Percentiles rank a stretch among this genome's conserved stretches.
These are phyloP conservation scores for Caloenas nicobarica DNA, from an alignment of 2,113 vertebrate species.

Conservation along the genomic window DNA sequence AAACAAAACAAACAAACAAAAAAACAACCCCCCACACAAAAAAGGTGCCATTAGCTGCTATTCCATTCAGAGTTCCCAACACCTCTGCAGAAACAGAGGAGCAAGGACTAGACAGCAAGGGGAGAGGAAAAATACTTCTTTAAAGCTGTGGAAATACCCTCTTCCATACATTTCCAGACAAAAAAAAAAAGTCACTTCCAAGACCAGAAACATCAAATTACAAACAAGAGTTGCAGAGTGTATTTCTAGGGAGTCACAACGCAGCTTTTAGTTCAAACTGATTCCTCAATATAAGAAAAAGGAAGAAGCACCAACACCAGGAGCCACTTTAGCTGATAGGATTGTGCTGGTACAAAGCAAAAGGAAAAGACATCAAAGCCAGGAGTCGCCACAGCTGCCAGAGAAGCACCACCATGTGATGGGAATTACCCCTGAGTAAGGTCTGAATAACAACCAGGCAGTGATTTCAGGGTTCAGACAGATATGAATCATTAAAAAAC, in stretches of 20 bases:
- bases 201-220: not conserved
- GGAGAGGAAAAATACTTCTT: not conserved
- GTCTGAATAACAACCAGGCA: not conserved
- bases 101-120: accelerated
- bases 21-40: too few relatives aligned
- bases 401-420: not conserved
- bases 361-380: not conserved
- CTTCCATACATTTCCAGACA: not conserved
- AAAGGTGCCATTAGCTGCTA: not conserved
- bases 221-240: not conserved
- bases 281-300: not conserved
- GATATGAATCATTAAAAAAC: not conserved
- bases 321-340: not conserved
- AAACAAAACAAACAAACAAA: not conserved
- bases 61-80: not conserved
- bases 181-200: not conserved
- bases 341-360: not conserved
- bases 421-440: not conserved
- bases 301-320: not conserved
- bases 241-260: not conserved
- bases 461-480: not conserved
- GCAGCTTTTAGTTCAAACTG: not conserved
- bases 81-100: not conserved
- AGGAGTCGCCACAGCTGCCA: not conserved
- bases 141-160: not conserved